Base-by-base conservation (phyloP, 2,888 invertebrate species). In the Diachrysia chrysitis region DNA sequence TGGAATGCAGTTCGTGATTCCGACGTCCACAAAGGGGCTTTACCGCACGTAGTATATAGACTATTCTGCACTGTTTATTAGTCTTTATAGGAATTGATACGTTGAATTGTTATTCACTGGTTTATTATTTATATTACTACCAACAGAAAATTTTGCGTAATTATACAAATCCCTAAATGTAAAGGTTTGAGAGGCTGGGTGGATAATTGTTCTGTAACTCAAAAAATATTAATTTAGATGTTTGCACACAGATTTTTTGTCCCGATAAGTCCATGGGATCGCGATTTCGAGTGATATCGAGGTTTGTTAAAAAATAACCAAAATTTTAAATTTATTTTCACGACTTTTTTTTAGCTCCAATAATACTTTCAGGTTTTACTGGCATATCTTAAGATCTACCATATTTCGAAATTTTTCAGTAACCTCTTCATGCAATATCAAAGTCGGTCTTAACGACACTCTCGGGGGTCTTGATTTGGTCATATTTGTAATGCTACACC, bases 401-500 rank as follows among this genome's bases (percentile, higher is more conserved):
- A 4, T 42, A n/a, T 4, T 42, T 42, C 12, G 1, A 16, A 56
- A 3, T 59, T 17, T 72, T 62, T 56, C 42, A 51, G 51, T 16
- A 37, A 16, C 19, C 48, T 32, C 56, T 32, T n/a, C n/a, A 21
- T 59, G 25, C 35, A 51, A 60, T 23, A 21, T 60, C 17, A 66
- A 32, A 42, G 14, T 16, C 14, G 23, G 57, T 29, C 10, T 17
- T 17, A 48, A 71, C 53, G 37, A 42, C 53, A 63, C 74, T 53
- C 74, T 4, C n/a, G 76, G 55, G 74, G 53, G 25, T 35, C 5
- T 21, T 2, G 21, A 10, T 60, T 55, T 75, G 60, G 48, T 32
- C 16, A 63, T 57, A 57, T 66, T 65, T 53, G 72, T 56, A 76
- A 76, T 60, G 17, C 17, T 59, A 76, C 67, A 63, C 71, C 67